Evolutionary conservation across 2,888 invertebrate genomes (phyloP).

Genomic region (Rhingia campestris): DNA sequence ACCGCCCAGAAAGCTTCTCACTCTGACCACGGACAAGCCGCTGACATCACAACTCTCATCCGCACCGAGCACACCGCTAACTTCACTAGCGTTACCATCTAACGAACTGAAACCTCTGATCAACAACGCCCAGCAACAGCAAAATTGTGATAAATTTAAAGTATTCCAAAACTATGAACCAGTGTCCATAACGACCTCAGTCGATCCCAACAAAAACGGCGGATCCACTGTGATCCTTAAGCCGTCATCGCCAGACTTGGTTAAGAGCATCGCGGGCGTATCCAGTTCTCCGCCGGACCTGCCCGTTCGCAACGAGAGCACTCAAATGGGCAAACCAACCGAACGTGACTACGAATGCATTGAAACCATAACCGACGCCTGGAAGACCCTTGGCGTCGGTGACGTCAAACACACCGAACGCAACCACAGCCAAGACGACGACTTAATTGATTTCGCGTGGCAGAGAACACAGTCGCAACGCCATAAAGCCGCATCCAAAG

Average conservation of each 20-base stretch:
- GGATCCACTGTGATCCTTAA: conserved; percentile 80
- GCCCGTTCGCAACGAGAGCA: conserved; percentile 79
- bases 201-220: conserved; percentile 78
- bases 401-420: conserved; percentile 89
- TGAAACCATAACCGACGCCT: conserved; percentile 90
- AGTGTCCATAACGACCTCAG: conserved; percentile 81
- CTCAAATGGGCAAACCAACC: conserved; percentile 66
- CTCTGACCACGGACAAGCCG: conserved; percentile 75
- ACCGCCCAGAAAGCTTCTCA: conserved; percentile 81
- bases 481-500: conserved; percentile 83
- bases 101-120: conserved; percentile 68
- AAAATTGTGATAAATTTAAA: conserved; percentile 80
- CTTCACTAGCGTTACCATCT: conserved; percentile 54
- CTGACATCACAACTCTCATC: conserved; percentile 67
- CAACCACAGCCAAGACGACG: conserved; percentile 78
- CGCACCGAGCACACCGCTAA: conserved; percentile 60
- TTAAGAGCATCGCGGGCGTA: conserved; percentile 63
- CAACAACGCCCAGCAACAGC: conserved; percentile 58
- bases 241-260: conserved; percentile 78
- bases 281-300: conserved; percentile 77
- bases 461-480: conserved; percentile 80
- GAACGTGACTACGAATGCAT: conserved; percentile 87
- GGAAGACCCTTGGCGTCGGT: conserved; percentile 91
- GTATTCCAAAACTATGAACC: conserved; percentile 82
- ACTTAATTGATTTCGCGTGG: conserved; percentile 82